These are phyloP conservation scores for Megaustenia siamemsis DNA, from an alignment of 2,888 invertebrate species.

Conservation along the genomic window DNA sequence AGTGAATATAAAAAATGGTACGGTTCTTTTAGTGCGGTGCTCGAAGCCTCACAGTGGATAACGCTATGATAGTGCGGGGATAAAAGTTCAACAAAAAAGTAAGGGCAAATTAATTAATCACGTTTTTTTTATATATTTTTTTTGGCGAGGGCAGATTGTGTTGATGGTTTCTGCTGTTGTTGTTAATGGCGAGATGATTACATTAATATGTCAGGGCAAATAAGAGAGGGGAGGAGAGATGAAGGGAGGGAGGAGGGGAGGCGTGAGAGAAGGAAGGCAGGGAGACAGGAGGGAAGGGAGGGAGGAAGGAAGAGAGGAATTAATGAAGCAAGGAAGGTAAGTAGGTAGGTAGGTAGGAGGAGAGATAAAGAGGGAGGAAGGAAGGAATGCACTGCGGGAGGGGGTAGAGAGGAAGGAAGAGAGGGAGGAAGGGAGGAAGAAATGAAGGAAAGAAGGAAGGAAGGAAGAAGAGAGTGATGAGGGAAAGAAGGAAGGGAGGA, in stretches of 20 bases:
- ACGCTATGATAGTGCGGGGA: no score
- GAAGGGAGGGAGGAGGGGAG: not conserved
- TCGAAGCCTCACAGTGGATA: no score
- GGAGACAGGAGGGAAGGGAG: constrained; percentile 3
- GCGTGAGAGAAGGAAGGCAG: constrained; percentile 8
- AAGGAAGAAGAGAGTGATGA: not conserved
- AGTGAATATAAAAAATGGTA: no score
- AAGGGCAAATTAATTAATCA: no score
- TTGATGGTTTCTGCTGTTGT: no score
- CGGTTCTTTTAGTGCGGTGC: no score
- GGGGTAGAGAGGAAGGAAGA: not conserved
- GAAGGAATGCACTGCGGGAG: not conserved
- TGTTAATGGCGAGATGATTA: no score
- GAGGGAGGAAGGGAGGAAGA: not conserved
- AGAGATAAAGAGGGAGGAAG: constrained; percentile 11
- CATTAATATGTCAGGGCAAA: no score
- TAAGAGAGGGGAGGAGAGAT: not conserved
- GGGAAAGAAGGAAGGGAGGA: not conserved
- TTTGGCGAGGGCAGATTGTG: no score
- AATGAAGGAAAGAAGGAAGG: not conserved
- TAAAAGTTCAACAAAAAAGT: no score
- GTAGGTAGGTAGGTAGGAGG: not conserved
- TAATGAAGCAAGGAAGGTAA: not conserved
- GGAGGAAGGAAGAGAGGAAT: not conserved
- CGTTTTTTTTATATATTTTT: no score